Evolutionary conservation across 2,888 invertebrate species (phyloP), one percentile per base, ranked within the genome.

Genomic region (Polyommatus iphigenia): DNA sequence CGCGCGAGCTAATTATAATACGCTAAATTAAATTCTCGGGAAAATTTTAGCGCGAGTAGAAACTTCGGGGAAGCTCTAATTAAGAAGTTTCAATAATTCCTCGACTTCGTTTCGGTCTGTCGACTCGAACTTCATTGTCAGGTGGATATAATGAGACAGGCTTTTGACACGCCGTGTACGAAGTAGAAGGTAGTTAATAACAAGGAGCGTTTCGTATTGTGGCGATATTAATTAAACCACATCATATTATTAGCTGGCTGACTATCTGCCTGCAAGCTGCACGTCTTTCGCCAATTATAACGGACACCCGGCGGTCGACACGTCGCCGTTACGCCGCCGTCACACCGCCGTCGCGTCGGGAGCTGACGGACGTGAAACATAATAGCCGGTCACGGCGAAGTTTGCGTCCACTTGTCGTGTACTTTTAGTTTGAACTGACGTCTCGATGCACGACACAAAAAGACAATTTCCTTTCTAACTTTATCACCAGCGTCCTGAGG

Each of bases 31-130:
- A 67, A 32, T 67, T 67, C 18, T 67, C 29, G 10, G 0, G 29
- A 24, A 62, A 62, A 62, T 62, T 62, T 62, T 24, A 62, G 62
- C 62, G 24, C 62, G 24, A 62, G 62, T 24, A 24, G 62, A 62
- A 62, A 62, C 24, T 62, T 62, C 24, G 3, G 1, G 1, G 24
- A 24, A 62, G 62, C 62, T 62, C 62, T 62, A 62, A 62, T 62
- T 62, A 62, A 10, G 62, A 62, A 62, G 62, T 62, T 62, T 62
- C 13, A 62, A 62, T 24, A 62, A 62, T 62, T 62, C 24, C 62
- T 62, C 24, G 62, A 24, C 62, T 24, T 20, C 20, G 0, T 20
- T 62, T 62, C 3, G 7, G 24, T 62, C 24, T 62, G 20, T 20
- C 8, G 62, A 62, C 24, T 24, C 10, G 24, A 62, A 62, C 24